Evolutionary conservation across 2,888 invertebrate species (phyloP).

Genomic region (Lepidocyrtoides sp.): DNA sequence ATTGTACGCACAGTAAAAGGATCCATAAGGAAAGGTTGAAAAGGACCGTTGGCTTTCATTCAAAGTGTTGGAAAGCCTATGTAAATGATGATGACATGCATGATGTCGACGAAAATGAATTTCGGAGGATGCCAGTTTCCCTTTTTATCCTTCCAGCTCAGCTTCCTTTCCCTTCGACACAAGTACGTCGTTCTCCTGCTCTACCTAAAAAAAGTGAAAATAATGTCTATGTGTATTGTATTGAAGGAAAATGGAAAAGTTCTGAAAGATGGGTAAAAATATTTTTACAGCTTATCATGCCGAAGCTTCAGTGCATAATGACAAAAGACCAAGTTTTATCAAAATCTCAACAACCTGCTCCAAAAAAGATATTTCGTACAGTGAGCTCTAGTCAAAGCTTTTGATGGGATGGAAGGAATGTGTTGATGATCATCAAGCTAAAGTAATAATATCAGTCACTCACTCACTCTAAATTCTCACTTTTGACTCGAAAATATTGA

Average conservation of each 20-base stretch:
- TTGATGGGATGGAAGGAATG: too few species aligned
- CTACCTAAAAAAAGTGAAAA: not conserved
- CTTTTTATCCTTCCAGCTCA: constrained; percentile 57
- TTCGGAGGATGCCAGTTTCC: constrained; percentile 72
- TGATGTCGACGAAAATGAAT: constrained; percentile 71
- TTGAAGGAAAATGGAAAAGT: too few species aligned
- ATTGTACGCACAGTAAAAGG: not conserved
- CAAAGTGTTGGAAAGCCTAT: constrained; percentile 59
- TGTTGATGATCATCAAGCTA: too few species aligned
- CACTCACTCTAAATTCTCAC: not conserved
- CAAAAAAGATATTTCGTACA: too few species aligned
- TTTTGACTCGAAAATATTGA: constrained; percentile 54
- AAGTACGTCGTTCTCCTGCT: not conserved
- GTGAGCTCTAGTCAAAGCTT: too few species aligned
- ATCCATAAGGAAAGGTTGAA: constrained; percentile 41
- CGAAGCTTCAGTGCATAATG: constrained; percentile 6
- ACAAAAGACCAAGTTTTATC: not conserved
- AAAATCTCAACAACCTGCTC: too few species aligned
- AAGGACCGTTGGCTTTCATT: constrained; percentile 71
- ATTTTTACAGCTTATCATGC: not conserved
- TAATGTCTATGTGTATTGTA: not conserved
- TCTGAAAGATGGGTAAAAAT: not conserved
- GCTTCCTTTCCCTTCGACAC: constrained; percentile 45
- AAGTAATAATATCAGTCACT: not conserved
- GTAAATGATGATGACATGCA: constrained; percentile 76